Percentiles rank a stretch among this genome's conserved stretches.
phyloP scores from a whole-genome alignment of 1,140 invertebrate species.

The Hycleus cichorii region DNA sequence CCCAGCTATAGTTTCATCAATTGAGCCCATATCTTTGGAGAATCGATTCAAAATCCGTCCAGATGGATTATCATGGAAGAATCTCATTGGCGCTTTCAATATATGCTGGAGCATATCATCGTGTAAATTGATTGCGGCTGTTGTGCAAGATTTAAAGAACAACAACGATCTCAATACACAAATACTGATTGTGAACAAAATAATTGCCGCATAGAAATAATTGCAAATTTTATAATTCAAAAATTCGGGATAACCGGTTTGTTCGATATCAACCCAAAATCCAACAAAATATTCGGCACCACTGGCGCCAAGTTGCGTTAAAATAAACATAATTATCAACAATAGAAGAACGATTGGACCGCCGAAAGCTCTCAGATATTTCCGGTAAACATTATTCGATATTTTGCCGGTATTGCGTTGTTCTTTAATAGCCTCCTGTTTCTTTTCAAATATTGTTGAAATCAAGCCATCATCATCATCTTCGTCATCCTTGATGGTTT shows the following conservation, averaged over 20 bases:
- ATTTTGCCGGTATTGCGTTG: slow-evolving; percentile 44
- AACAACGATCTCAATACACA: slow-evolving; percentile 56
- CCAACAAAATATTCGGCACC: slow-evolving; percentile 57
- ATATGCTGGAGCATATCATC: slow-evolving; percentile 76
- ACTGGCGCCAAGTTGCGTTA: slow-evolving; percentile 55
- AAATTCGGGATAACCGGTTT: slow-evolving; percentile 57
- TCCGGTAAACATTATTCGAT: slow-evolving; percentile 48
- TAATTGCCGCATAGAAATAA: slow-evolving; percentile 41
- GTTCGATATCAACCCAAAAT: slow-evolving; percentile 45
- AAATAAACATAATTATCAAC: slow-evolving; percentile 46
- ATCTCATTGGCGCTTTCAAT: slow-evolving; percentile 71
- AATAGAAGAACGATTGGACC: slow-evolving; percentile 44
- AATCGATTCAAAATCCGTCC: slow-evolving; percentile 69
- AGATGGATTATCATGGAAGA: slow-evolving; percentile 79
- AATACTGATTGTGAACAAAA: slow-evolving; percentile 43
- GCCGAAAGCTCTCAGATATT: slow-evolving; percentile 52
- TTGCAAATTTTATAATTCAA: slow-evolving; percentile 34
- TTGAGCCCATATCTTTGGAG: slow-evolving; percentile 64
- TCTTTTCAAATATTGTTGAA: slow-evolving; percentile 9
- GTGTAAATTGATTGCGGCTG: slow-evolving; percentile 53
- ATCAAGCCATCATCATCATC: slow-evolving; percentile 36
- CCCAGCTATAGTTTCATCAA: slow-evolving; percentile 75
- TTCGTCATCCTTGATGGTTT: slow-evolving; percentile 29
- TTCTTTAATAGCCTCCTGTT: slow-evolving; percentile 17
- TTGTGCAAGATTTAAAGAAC: slow-evolving; percentile 70